Evolutionary conservation across 53 echinoderm and acorn worm genomes (phyloP), one percentile per base, ranked within the genome.

Genomic region (Pentamera pediparva): DNA sequence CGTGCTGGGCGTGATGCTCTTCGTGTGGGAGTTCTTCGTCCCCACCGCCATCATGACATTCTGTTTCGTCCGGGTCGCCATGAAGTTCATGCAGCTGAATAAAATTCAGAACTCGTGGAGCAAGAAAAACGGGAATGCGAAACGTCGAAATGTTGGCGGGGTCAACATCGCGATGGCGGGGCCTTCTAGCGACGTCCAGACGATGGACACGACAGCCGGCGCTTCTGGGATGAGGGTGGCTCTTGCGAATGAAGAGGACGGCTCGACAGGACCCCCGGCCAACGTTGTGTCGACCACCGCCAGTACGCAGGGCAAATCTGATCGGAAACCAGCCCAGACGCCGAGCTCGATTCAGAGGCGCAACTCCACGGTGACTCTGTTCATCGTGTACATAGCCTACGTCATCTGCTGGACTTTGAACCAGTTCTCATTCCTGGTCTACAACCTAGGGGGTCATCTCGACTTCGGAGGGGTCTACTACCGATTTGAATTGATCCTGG

Each of bases 371-470:
- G 45, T 87, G 35, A 91, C 87, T 0, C 72, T 87, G 4, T 73
- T 87, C 37, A 87, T 80, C 12, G 75, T 91, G 22, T 91, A 84
- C 48, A 74, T 91, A 49, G 81, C 88, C 24, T 91, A 84, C 70
- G 77, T 87, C 62, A 54, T 91, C 45, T 91, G 92, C 56, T 91
- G 92, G 92, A 84, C 84, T 4, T 87, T 84, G 1, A 91, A 91
- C 34, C 92, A 91, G 38, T 76, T 78, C 65, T 88, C 92, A 2
- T 91, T 87, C 38, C 78, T 91, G 39, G 81, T 76, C 61, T 91
- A 84, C 70, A 91, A 91, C 49, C 69, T 91, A 9, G 92, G 92
- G 4, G 87, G 87, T 37, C 81, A 74, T 15, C 81, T 91, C 18
- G 81, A 91, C 56, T 87, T 91, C 47, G 58, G 81, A 54, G 87